A percentile compares a stretch with the other conserved stretches of the same genome.
These are phyloP conservation scores for Maconellicoccus hirsutus DNA, from an alignment of 1,140 invertebrate genomes.

Conservation along the genomic window DNA sequence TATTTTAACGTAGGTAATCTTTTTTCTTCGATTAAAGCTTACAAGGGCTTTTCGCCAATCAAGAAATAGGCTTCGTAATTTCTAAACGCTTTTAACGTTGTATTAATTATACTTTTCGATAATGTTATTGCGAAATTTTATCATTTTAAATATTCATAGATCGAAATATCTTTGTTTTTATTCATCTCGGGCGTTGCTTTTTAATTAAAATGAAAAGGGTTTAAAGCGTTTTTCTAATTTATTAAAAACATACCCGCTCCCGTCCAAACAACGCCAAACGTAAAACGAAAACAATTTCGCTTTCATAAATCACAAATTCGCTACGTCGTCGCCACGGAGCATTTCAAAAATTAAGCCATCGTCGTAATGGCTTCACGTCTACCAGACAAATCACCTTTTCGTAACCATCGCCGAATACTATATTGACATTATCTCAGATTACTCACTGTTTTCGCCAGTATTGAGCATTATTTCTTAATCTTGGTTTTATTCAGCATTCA, in stretches of 20 bases:
- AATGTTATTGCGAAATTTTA: not conserved
- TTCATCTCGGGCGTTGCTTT: not conserved
- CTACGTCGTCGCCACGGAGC: not conserved
- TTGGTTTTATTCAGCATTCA: not conserved
- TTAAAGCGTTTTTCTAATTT: slow-evolving; percentile 3
- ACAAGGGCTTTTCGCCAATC: too few relatives aligned
- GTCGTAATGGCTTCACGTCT: not conserved
- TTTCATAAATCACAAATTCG: slow-evolving; percentile 8
- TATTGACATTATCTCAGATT: not conserved
- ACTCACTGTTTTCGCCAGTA: slow-evolving; percentile 8
- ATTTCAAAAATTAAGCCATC: not conserved
- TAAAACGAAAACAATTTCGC: not conserved
- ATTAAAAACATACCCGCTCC: not conserved
- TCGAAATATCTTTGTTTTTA: not conserved
- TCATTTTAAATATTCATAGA: slow-evolving; percentile 6
- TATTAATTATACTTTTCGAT: not conserved
- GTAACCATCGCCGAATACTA: too few relatives aligned
- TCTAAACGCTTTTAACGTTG: not conserved
- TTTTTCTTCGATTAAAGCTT: too few relatives aligned
- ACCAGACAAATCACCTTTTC: too few relatives aligned
- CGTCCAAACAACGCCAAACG: not conserved
- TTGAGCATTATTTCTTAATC: slow-evolving; percentile 1
- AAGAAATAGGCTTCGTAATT: too few relatives aligned
- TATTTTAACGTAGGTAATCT: too few relatives aligned
- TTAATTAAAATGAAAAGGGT: not conserved